These are phyloP conservation scores for Amphipyra berbera DNA, from an alignment of 2,888 invertebrate genomes.

Conservation along the genomic window DNA sequence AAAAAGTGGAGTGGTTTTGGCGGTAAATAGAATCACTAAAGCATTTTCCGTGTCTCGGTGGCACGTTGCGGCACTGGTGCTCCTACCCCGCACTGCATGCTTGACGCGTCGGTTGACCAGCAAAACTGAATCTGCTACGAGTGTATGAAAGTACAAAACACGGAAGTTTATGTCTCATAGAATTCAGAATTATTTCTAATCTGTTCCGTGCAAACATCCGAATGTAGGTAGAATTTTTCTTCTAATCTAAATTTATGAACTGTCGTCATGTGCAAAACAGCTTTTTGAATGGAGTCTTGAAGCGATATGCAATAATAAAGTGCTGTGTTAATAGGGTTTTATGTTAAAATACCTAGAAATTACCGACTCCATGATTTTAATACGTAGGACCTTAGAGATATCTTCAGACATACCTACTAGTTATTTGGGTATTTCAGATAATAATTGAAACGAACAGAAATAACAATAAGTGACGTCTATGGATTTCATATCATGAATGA, in stretches of 20 bases:
- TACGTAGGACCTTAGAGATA: slow-evolving; percentile 20
- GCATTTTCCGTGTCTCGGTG: slow-evolving; percentile 83
- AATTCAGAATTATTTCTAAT: slow-evolving; percentile 26
- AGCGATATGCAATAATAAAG: slow-evolving; percentile 32
- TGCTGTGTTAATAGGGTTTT: slow-evolving; percentile 12
- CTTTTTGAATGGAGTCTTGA: slow-evolving; percentile 33
- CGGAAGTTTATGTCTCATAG: slow-evolving; percentile 17
- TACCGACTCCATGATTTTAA: slow-evolving; percentile 29
- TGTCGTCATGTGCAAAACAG: slow-evolving; percentile 41
- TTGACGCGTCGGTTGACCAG: slow-evolving; percentile 56
- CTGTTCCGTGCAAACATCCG: slow-evolving; percentile 1
- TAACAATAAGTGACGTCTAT: not conserved
- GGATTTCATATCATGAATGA: not conserved
- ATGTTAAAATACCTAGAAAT: slow-evolving; percentile 10
- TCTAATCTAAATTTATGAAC: slow-evolving; percentile 46
- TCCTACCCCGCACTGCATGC: slow-evolving; percentile 40
- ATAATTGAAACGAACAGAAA: slow-evolving; percentile 5
- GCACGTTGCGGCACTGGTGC: slow-evolving; percentile 60
- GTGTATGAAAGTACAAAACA: slow-evolving; percentile 20
- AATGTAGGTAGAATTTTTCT: slow-evolving; percentile 13
- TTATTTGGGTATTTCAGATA: slow-evolving; percentile 11
- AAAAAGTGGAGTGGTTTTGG: slow-evolving; percentile 77
- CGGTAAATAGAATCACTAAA: slow-evolving; percentile 84
- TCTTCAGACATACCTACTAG: slow-evolving; percentile 10
- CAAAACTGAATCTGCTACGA: slow-evolving; percentile 44